Evolutionary conservation across 2,888 invertebrate genomes (phyloP), one percentile per base, ranked within the genome.

Genomic region (Apamea anceps): DNA sequence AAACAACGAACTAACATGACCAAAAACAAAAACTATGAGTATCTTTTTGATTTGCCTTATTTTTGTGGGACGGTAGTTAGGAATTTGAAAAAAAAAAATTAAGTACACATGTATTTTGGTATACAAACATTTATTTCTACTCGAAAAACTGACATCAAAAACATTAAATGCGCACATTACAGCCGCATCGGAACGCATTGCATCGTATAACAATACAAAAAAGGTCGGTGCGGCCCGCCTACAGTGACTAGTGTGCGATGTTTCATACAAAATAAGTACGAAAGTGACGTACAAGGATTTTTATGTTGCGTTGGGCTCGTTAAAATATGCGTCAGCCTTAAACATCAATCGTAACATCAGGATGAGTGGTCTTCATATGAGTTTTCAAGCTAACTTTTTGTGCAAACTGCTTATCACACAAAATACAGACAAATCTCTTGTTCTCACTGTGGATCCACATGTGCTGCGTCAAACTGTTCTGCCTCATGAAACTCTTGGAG

Each of bases 401-500:
- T 5, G 94, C 94, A 75, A 96, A 96, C 65, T 95, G 94, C 70
- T 95, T 96, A 4, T 94, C 90, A 75, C 96, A 96, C 54, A 94
- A 77, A 0, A 89, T n/a, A 77, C 96, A 96, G 1, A 88, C 84
- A 72, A 96, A 96, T 80, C 95, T 88, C 79, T 96, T 96, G 0
- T 81, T 91, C 68, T 95, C 95, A 70, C 93, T 95, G 75, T 96
- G 96, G 60, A 94, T 94, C 96, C 96, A 96, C 94, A 96, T 93
- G 72, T 96, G 96, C 71, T 95, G 95, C 3, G 90, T 91, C 6
- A 97, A 88, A 1, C 95, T 95, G 77, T 96, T 97, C 13, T 94
- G 95, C n/a, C 97, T 95, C 32, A 96, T 94, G 80, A 97, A 97
- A 1, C 94, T 89, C 85, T 97, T 97, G 1, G 92, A 91, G 85